Conservation (phyloP, 2,888 invertebrate genomes). For the Atherix ibis region DNA sequence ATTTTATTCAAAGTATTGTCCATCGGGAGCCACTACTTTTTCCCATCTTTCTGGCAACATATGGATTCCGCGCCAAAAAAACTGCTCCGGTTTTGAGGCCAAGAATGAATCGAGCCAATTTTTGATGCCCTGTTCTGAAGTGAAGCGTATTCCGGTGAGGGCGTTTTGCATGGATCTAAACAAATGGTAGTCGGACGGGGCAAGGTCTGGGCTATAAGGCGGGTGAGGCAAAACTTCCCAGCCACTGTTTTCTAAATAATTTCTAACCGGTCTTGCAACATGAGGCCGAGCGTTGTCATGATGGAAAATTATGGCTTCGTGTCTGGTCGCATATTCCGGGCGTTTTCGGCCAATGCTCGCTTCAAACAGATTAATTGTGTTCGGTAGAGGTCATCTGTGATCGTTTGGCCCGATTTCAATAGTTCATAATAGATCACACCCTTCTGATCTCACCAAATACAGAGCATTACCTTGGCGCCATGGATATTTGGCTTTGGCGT, state of each 20-base stretch:
- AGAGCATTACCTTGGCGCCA: too few species aligned
- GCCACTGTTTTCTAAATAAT: too few species aligned
- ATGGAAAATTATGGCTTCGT: not conserved
- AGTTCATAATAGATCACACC: slow-evolving; percentile 10
- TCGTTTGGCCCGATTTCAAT: slow-evolving; percentile 11
- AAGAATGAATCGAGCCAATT: not conserved
- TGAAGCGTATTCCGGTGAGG: not conserved
- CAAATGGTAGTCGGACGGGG: slow-evolving; percentile 1
- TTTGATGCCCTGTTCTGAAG: not conserved
- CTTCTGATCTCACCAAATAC: slow-evolving; percentile 7
- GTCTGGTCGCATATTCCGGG: not conserved
- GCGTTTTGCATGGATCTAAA: not conserved
- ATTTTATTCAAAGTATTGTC: not conserved
- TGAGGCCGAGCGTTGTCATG: not conserved
- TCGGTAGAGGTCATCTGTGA: slow-evolving; percentile 12
- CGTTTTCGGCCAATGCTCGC: not conserved
- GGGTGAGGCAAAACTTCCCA: slow-evolving; percentile 1
- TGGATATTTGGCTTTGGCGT: too few species aligned
- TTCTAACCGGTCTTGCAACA: too few species aligned
- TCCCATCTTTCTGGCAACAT: slow-evolving; percentile 1
- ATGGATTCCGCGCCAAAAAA: not conserved
- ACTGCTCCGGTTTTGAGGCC: not conserved
- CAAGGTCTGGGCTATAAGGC: not conserved
- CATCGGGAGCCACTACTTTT: not conserved
- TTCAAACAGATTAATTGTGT: slow-evolving; percentile 12